phyloP scores from a whole-genome alignment of 2,113 vertebrate genomes.

The Chloropsis hardwickii region DNA sequence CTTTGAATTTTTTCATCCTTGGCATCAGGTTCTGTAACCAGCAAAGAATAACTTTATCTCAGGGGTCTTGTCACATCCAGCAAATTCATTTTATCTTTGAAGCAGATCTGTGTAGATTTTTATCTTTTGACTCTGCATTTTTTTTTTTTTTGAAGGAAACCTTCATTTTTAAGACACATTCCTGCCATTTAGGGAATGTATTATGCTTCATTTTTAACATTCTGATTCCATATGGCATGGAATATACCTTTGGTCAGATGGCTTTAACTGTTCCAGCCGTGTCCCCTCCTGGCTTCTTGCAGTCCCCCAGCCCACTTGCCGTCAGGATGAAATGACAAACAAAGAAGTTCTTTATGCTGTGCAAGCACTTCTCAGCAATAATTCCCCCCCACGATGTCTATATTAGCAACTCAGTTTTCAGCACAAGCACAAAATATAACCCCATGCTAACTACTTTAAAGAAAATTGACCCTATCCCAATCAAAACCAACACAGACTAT shows the following conservation, averaged over 20 bases:
- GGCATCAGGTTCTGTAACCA: not conserved
- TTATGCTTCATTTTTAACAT: not conserved
- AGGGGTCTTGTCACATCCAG: not conserved
- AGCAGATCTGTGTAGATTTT: not conserved
- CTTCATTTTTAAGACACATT: not conserved
- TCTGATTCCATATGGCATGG: not conserved
- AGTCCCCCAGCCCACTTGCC: fast-evolving
- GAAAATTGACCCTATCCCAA: not conserved
- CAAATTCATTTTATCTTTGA: not conserved
- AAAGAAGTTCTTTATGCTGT: not conserved
- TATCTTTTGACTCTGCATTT: not conserved
- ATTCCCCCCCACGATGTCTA: fast-evolving
- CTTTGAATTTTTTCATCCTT: not conserved
- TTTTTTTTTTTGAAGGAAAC: not conserved
- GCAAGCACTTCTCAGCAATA: not conserved
- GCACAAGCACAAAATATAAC: not conserved
- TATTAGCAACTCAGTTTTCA: not conserved
- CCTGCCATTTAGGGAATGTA: not conserved
- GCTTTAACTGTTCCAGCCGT: not conserved
- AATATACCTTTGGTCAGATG: not conserved
- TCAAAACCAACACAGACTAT: not conserved
- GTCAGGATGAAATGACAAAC: not conserved
- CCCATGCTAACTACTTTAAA: not conserved
- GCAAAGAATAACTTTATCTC: not conserved
- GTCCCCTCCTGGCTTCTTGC: not conserved